A percentile compares a stretch with the other conserved stretches of the same genome.
Evolutionary conservation across 2,888 invertebrate genomes (phyloP).

Genomic region (Dicyrtomina minuta): DNA sequence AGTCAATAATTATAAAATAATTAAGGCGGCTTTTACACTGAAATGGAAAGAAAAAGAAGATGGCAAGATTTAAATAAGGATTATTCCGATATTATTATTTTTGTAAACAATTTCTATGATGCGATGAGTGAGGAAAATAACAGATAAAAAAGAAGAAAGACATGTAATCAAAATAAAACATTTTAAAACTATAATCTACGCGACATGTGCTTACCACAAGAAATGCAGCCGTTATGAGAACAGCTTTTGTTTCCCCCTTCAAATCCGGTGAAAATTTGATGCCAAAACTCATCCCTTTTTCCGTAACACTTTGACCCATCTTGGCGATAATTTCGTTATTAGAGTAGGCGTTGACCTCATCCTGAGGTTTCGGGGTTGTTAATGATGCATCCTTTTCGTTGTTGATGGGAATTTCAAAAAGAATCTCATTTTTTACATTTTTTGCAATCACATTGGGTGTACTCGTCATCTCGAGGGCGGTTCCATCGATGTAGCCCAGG

Average conservation of each 20-base stretch:
- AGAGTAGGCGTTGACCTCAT: background rate
- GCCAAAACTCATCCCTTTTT: background rate
- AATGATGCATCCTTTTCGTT: background rate
- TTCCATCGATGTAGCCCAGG: background rate
- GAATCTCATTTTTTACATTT: background rate
- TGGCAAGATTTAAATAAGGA: no score
- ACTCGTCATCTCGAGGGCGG: background rate
- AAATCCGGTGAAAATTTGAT: background rate
- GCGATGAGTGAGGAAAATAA: no score
- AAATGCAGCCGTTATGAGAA: slow-evolving; percentile 6
- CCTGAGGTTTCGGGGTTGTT: background rate
- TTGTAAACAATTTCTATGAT: no score
- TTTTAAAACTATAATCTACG: background rate
- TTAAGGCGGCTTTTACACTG: no score
- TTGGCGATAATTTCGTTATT: background rate
- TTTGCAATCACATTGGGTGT: slow-evolving; percentile 2
- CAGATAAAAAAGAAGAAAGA: background rate
- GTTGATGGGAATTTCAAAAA: slow-evolving; percentile 11
- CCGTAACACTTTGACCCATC: background rate
- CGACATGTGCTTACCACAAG: slow-evolving; percentile 15
- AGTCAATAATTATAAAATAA: no score
- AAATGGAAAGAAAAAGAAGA: no score
- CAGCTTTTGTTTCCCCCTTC: background rate
- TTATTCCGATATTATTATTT: no score
- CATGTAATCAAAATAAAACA: background rate